Percentiles rank a stretch among this genome's conserved stretches.
Conservation (phyloP, 2,797 vertebrate genomes). For the Acropternis orthonyx region DNA sequence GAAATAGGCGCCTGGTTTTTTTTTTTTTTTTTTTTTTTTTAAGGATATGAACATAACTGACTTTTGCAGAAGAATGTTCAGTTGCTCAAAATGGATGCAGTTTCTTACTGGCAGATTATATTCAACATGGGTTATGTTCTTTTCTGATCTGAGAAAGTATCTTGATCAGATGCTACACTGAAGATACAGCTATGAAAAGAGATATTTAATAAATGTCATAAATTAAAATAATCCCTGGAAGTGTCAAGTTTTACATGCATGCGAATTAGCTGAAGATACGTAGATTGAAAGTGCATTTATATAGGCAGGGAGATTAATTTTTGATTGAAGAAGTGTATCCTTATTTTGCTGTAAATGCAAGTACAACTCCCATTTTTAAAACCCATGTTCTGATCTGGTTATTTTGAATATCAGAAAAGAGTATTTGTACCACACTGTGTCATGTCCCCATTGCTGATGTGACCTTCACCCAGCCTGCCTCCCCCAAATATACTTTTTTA, state of each 20-base stretch:
- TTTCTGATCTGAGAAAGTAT: neutral
- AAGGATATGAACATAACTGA: neutral
- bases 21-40: neutral
- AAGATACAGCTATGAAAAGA: neutral
- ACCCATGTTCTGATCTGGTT: neutral
- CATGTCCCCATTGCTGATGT: rapidly evolving
- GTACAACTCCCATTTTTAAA: neutral
- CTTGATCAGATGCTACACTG: neutral
- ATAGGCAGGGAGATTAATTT: neutral
- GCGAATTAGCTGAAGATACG: neutral
- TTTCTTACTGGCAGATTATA: neutral
- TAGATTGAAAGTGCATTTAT: neutral
- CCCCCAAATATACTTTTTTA: neutral
- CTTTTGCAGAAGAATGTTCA: neutral
- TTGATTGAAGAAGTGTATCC: neutral
- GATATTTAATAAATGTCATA: neutral
- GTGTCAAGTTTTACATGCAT: neutral
- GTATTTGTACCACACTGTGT: neutral
- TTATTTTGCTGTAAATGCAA: neutral
- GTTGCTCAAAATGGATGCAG: neutral
- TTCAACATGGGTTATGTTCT: neutral
- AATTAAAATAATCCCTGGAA: neutral
- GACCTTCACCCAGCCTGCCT: neutral
- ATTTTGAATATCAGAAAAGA: neutral
- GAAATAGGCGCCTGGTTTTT: neutral